phyloP scores from a whole-genome alignment of 2,888 invertebrate species.

The Sturmia bella region DNA sequence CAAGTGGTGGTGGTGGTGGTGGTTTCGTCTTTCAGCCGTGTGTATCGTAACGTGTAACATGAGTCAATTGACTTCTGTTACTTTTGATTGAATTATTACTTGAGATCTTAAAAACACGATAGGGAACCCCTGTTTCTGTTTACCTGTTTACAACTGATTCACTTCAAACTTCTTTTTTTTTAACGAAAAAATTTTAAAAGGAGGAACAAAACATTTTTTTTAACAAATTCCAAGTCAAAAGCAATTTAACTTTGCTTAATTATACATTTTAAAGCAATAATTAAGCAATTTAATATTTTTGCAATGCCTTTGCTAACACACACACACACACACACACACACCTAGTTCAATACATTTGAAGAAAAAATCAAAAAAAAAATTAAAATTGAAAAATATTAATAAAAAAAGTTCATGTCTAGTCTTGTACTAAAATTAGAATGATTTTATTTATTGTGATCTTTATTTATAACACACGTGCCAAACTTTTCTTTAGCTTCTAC shows the following conservation, averaged over 20 bases:
- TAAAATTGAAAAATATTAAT: too few relatives aligned
- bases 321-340: too few relatives aligned
- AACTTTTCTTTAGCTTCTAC: too few relatives aligned
- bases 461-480: too few relatives aligned
- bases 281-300: slow-evolving; percentile 23
- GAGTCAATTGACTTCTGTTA: slow-evolving; percentile 72
- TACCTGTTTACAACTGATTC: slow-evolving; percentile 32
- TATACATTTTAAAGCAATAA: slow-evolving; percentile 35
- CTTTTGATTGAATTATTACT: slow-evolving; percentile 73
- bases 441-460: too few relatives aligned
- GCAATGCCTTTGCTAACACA: too few relatives aligned
- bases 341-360: too few relatives aligned
- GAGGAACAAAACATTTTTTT: slow-evolving; percentile 40
- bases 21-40: slow-evolving; percentile 45
- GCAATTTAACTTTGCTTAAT: slow-evolving; percentile 35
- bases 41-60: slow-evolving; percentile 69
- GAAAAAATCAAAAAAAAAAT: too few relatives aligned
- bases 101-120: slow-evolving; percentile 67
- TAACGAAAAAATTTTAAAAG: slow-evolving; percentile 42
- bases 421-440: neutral
- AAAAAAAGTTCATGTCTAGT: too few relatives aligned
- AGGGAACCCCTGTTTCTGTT: slow-evolving; percentile 47
- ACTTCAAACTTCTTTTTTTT: slow-evolving; percentile 32
- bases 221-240: slow-evolving; percentile 26
- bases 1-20: slow-evolving; percentile 16